Base-by-base conservation (phyloP, 2,113 vertebrate species). In the Tychaedon coryphoeus region DNA sequence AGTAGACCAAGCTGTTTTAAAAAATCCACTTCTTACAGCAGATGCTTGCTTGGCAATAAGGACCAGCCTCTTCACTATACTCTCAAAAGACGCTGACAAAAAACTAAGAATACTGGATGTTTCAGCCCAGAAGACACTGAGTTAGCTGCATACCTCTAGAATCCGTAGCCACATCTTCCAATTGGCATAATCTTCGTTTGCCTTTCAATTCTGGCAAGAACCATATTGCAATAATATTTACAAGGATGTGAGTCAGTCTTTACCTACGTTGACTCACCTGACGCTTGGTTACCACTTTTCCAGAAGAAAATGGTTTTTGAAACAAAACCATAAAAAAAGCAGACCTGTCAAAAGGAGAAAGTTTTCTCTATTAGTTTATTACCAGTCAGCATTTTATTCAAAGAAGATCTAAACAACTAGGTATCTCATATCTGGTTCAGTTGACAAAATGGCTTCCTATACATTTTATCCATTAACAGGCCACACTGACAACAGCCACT, bases 241-340 rank as follows among this genome's bases (percentile, higher is more conserved):
- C 18, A 65, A 86, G 76, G 22, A 92, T 8, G 1, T 7, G 1
- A 79, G 53, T 82, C 26, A 33, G 13, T 43, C 42, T 12, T 12
- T 53, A 72, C 9, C 7, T 22, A 38, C 4, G 20, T 54, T 62
- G 91, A 91, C 97, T 98, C 81, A 99, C 99, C 99, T 99, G 99
- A 95, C 95, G 98, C 94, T 98, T 99, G 42, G 98, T 99, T 94
- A 99, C 96, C 56, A 94, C 96, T 97, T 99, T 99, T 71, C 99
- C 99, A 94, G 99, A 99, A 54, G 99, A 99, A 97, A 99, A 99
- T 19, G 99, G 99, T 88, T 99, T 99, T 98, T 99, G 99, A 98
- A 99, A 99, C 97, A 99, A 99, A 98, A 99, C 98, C 97, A 99
- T 98, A 97, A 99, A 97, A 97, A 99, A 79, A 22, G 99, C 99